phyloP scores from a whole-genome alignment of 1,140 invertebrate genomes.

The Nilaparvata lugens region DNA sequence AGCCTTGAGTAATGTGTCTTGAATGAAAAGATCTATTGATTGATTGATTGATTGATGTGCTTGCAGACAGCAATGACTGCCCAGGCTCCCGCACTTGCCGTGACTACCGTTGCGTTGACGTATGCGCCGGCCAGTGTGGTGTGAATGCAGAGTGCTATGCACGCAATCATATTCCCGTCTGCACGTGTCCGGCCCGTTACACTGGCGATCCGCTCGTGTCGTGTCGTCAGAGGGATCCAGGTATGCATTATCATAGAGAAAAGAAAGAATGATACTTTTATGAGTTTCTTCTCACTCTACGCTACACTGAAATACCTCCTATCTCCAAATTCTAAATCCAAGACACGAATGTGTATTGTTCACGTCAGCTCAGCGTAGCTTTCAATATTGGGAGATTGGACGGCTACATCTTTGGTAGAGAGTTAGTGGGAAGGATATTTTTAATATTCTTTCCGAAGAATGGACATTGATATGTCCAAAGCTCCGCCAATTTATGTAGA shows the following conservation, averaged over 20 bases:
- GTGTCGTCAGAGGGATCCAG: constrained; percentile 51
- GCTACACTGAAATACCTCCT: neutral
- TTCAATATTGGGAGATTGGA: no score
- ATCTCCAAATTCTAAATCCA: neutral
- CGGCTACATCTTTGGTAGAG: no score
- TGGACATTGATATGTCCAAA: no score
- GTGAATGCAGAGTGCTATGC: constrained; percentile 37
- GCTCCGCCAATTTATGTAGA: no score
- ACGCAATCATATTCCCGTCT: constrained; percentile 35
- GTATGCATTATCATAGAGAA: constrained; percentile 36
- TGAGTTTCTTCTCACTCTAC: neutral
- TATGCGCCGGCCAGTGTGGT: constrained; percentile 38
- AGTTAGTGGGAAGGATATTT: no score
- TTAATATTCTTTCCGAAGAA: no score
- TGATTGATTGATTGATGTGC: no score
- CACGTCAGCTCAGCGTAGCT: no score
- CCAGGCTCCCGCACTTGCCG: constrained; percentile 37
- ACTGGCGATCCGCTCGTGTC: constrained; percentile 43
- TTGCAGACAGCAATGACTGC: constrained; percentile 37
- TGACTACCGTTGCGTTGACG: constrained; percentile 39
- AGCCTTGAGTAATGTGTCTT: no score
- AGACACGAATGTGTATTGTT: no score
- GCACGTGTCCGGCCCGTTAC: constrained; percentile 34
- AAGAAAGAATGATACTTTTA: neutral
- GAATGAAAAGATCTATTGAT: no score